These are phyloP conservation scores for Nothobranchius furzeri DNA, from an alignment of 2,113 vertebrate genomes.

Conservation along the genomic window DNA sequence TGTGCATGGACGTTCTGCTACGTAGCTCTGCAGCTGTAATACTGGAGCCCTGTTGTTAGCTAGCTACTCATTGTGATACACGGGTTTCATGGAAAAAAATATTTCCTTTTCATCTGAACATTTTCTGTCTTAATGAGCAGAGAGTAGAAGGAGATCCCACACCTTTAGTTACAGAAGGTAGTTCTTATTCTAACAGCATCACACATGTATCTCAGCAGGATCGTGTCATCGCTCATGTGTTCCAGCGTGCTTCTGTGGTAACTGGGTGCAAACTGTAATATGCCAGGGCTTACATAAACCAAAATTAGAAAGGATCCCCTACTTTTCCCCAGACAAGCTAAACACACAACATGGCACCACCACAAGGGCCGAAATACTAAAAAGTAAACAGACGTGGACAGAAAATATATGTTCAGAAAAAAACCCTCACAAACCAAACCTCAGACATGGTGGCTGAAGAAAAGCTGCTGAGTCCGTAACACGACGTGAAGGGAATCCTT, in stretches of 20 bases:
- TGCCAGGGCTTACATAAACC: constrained; percentile 16
- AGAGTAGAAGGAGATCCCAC: constrained; percentile 24
- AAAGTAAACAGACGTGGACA: constrained; percentile 20
- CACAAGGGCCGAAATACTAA: constrained; percentile 22
- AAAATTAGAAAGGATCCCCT: constrained; percentile 30
- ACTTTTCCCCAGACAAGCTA: not conserved
- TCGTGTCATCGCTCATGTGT: constrained; percentile 33
- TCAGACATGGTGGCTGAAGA: constrained; percentile 9
- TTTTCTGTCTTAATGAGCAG: constrained; percentile 25
- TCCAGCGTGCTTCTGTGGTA: constrained; percentile 31
- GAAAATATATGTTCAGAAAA: not conserved
- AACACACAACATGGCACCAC: constrained; percentile 1
- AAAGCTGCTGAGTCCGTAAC: not conserved
- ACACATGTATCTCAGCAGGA: constrained; percentile 10
- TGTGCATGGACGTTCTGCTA: constrained; percentile 4
- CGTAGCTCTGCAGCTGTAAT: constrained; percentile 12
- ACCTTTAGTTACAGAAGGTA: constrained; percentile 5
- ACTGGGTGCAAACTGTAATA: constrained; percentile 30
- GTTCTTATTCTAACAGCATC: constrained; percentile 3
- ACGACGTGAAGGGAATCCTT: not conserved
- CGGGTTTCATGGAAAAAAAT: constrained; percentile 32
- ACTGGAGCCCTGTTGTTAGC: constrained; percentile 37
- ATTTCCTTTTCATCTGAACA: constrained; percentile 38
- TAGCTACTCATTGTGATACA: constrained; percentile 28
- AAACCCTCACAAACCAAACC: constrained; percentile 25